Evolutionary conservation across 2,888 invertebrate genomes (phyloP).

Genomic region (Sphaerophoria rueppellii): DNA sequence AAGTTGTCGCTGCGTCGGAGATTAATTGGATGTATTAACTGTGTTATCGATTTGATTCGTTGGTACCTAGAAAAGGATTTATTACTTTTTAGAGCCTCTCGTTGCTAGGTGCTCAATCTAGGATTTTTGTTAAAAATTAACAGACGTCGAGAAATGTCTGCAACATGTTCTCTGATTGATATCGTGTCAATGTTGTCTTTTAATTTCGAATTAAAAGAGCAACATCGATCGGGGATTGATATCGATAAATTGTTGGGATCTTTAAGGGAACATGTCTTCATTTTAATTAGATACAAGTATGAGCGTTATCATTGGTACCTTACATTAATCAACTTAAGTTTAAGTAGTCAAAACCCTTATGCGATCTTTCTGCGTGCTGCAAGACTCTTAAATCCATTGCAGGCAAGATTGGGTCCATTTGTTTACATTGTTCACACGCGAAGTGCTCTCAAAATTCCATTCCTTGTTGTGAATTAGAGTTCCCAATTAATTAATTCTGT

Average conservation of each 20-base stretch:
- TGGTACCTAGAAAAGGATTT: constrained; percentile 51
- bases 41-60: constrained; percentile 63
- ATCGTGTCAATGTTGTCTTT: constrained; percentile 30
- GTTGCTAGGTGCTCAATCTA: not conserved
- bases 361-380: too few relatives aligned
- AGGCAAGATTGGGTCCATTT: too few relatives aligned
- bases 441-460: too few relatives aligned
- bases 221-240: constrained; percentile 36
- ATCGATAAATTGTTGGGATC: not conserved
- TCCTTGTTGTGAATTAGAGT: too few relatives aligned
- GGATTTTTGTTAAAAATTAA: constrained; percentile 44
- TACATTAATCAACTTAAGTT: too few relatives aligned
- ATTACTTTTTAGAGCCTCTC: constrained; percentile 7
- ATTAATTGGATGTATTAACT: constrained; percentile 71
- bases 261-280: too few relatives aligned
- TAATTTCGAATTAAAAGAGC: not conserved
- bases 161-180: constrained; percentile 62
- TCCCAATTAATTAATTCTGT: too few relatives aligned
- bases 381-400: too few relatives aligned
- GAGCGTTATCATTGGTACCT: too few relatives aligned
- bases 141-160: constrained; percentile 43
- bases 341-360: too few relatives aligned
- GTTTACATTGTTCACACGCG: too few relatives aligned
- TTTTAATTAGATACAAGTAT: too few relatives aligned
- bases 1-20: constrained; percentile 59